Conservation (phyloP, 2,113 vertebrate genomes). For the Prochilodus magdalenae region DNA sequence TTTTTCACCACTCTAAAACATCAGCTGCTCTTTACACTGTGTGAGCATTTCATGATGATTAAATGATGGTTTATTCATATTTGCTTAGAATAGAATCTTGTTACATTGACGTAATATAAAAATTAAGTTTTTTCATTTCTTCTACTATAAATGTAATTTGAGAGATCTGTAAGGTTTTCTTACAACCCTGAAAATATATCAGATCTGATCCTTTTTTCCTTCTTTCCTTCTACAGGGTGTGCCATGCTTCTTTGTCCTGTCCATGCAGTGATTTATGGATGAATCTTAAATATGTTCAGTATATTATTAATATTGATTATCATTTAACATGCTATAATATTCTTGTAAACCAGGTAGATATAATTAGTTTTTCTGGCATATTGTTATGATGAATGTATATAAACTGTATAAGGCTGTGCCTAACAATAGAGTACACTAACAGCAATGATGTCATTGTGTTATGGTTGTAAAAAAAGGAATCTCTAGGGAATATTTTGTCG, state of each 20-base stretch:
- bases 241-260: not conserved
- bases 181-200: no score
- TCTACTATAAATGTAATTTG: no score
- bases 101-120: not conserved
- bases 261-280: not conserved
- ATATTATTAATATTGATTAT: not conserved
- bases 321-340: not conserved
- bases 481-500: not conserved
- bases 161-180: no score
- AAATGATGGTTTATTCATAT: not conserved
- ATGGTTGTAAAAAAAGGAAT: conserved; percentile 8
- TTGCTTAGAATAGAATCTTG: no score
- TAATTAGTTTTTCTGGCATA: not conserved
- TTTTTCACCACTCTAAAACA: no score
- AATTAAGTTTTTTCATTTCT: no score
- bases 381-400: not conserved
- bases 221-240: no score
- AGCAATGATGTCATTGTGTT: conserved; percentile 31
- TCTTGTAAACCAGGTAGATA: not conserved
- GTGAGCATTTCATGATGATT: not conserved
- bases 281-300: not conserved
- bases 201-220: no score
- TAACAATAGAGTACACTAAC: not conserved
- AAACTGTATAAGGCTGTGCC: not conserved
- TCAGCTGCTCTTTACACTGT: no score